Base-by-base conservation (phyloP, 30 jellyfish, hydroid and myxozoan species). In the Mastigias papua region DNA sequence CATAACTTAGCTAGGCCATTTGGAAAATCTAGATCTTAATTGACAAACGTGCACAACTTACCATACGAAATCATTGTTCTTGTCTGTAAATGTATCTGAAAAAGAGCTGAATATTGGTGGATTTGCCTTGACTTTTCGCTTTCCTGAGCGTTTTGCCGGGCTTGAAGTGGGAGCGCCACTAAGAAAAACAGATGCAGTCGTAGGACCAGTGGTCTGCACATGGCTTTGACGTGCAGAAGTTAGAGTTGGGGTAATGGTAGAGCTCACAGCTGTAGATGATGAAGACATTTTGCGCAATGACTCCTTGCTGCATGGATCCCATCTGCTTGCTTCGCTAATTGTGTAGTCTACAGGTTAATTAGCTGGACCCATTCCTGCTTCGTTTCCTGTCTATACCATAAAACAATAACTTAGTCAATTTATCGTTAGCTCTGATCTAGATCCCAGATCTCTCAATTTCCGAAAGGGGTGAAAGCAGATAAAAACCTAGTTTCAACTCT, bases 61-160 rank as follows among this genome's bases (percentile, higher is more conserved):
- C 99, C 99, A 95, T 16, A 91, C 93, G 62, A 90, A 89, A 72
- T 95, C 99, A 87, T 90, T 95, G 69, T 81, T 88, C 79, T 95
- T 95, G 82, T 95, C 99, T 15, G 93, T 83, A 66, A 72, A 89
- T 1, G 97, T 78, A 62, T 87, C 79, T 29, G 97, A 92, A 49
- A 87, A 79, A 4, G 97, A 54, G 73, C 97, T 91, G 78, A 68
- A 89, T 21, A 80, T 84, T 16, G 94, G 93, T 2, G 99, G 97
- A 76, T 95, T 84, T 20, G 89, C 87, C 62, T 86, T 91, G 69
- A 76, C 76, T 80, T 81, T 86, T 78, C 97, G 79, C 69, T 89
- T 94, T 9, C 90, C 65, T 22, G 90, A 16, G 34, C 86, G 67
- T 81, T 57, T 76, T 21, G 90, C 78, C 23, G 85, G 30, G 58